These are phyloP conservation scores for Tragelaphus buxtoni DNA, from an alignment of 2,113 vertebrate genomes.

Conservation along the genomic window DNA sequence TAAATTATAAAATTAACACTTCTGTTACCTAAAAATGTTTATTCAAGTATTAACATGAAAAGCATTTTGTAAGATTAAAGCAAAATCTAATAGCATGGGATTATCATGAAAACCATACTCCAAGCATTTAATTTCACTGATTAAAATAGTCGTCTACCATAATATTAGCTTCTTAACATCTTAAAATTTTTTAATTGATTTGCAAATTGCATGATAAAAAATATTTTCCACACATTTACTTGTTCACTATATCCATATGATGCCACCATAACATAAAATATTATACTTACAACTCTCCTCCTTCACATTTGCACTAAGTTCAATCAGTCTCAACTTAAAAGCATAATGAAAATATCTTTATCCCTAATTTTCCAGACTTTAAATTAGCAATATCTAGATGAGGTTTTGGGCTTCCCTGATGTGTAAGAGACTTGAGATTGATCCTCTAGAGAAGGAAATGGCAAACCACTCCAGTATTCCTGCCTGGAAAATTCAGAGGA, in stretches of 20 bases:
- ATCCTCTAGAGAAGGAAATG: not conserved
- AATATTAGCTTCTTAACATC: not conserved
- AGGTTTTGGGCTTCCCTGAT: not conserved
- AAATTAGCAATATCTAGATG: not conserved
- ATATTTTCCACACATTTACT: not conserved
- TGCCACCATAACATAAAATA: not conserved
- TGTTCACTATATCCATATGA: not conserved
- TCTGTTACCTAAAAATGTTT: not conserved
- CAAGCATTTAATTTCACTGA: conserved; percentile 29
- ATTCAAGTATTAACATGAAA: conserved; percentile 33
- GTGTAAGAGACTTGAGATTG: not conserved
- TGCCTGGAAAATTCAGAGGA: not conserved
- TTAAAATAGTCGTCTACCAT: not conserved
- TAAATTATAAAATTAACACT: not conserved
- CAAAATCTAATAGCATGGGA: conserved; percentile 7
- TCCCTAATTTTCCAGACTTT: not conserved
- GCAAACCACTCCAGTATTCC: not conserved
- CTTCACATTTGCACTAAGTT: not conserved
- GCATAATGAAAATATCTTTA: not conserved
- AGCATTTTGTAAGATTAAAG: conserved; percentile 10
- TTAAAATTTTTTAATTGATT: not conserved
- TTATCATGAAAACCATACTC: not conserved
- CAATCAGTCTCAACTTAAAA: not conserved
- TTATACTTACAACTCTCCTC: not conserved
- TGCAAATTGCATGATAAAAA: not conserved